Evolutionary conservation across 2,113 vertebrate genomes (phyloP).

Genomic region (Eurystomus gularis): DNA sequence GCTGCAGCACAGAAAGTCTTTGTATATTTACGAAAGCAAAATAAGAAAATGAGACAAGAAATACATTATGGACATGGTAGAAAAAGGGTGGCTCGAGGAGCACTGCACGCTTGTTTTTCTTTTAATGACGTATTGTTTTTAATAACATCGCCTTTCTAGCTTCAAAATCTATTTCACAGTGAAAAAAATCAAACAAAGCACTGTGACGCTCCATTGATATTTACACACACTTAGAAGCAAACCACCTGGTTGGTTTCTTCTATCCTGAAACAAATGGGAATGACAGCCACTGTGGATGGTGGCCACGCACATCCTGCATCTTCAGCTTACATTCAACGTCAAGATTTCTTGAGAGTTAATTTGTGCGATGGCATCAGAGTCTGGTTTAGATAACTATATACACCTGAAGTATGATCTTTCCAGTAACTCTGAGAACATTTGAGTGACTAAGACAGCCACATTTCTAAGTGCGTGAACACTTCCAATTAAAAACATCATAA

Average conservation of each 20-base stretch:
- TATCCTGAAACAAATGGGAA: not conserved
- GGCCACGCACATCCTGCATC: not conserved
- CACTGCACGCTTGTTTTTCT: not conserved
- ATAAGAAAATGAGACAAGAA: not conserved
- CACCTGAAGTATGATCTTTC: not conserved
- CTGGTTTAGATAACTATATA: not conserved
- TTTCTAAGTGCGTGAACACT: not conserved
- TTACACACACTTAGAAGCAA: slow-evolving; percentile 45
- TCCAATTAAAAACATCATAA: not conserved
- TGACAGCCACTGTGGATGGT: not conserved
- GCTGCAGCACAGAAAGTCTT: not conserved
- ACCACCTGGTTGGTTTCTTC: not conserved
- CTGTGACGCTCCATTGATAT: slow-evolving; percentile 25
- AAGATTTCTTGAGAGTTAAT: not conserved
- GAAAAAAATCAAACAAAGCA: slow-evolving; percentile 41
- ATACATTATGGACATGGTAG: not conserved
- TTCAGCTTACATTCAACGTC: slow-evolving; percentile 34
- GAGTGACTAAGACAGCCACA: not conserved
- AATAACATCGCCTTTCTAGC: slow-evolving; percentile 45
- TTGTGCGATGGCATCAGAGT: not conserved
- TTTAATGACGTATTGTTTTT: slow-evolving; percentile 27
- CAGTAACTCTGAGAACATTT: not conserved
- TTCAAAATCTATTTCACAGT: slow-evolving; percentile 65
- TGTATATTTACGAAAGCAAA: slow-evolving; percentile 17
- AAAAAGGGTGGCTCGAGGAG: slow-evolving; percentile 41